Conservation (phyloP, 2,888 invertebrate genomes). For the Leptothorax acervorum region DNA sequence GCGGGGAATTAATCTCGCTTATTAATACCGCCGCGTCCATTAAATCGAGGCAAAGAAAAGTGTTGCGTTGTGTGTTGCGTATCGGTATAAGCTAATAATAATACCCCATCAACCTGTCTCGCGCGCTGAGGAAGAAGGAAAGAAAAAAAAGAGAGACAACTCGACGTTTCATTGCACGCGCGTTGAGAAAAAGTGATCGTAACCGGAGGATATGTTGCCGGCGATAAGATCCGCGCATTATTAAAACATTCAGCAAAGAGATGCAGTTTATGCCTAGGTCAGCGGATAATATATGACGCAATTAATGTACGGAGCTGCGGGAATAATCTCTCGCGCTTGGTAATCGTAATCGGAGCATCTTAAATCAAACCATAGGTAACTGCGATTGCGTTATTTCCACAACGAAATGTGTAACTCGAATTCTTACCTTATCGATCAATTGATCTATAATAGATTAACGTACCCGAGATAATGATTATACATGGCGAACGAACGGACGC, state of each 20-base stretch:
- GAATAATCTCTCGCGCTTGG: conserved; percentile 24
- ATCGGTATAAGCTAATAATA: conserved; percentile 39
- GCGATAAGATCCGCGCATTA: conserved; percentile 44
- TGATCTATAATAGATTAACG: not conserved
- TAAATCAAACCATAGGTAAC: conserved; percentile 19
- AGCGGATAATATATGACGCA: conserved; percentile 37
- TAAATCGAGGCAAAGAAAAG: conserved; percentile 52
- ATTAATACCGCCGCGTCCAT: conserved; percentile 62
- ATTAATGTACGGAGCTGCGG: conserved; percentile 22
- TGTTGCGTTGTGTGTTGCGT: conserved; percentile 36
- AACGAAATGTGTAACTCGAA: not conserved
- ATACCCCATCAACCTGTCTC: conserved; percentile 37
- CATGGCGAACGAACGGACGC: not conserved
- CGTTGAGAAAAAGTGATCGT: conserved; percentile 31
- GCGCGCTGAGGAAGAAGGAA: not conserved
- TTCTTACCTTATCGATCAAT: not conserved
- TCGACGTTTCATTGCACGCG: conserved; percentile 33
- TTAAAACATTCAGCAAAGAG: conserved; percentile 35
- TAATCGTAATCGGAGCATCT: conserved; percentile 15
- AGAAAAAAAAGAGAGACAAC: not conserved
- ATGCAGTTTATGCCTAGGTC: conserved; percentile 36
- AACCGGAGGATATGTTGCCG: conserved; percentile 28
- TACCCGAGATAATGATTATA: not conserved
- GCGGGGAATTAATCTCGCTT: conserved; percentile 68
- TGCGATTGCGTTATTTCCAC: conserved; percentile 1